Percentiles rank a stretch among this genome's conserved stretches.
phyloP scores from a whole-genome alignment of 2,888 invertebrate species.

The Tipula lateralis region DNA sequence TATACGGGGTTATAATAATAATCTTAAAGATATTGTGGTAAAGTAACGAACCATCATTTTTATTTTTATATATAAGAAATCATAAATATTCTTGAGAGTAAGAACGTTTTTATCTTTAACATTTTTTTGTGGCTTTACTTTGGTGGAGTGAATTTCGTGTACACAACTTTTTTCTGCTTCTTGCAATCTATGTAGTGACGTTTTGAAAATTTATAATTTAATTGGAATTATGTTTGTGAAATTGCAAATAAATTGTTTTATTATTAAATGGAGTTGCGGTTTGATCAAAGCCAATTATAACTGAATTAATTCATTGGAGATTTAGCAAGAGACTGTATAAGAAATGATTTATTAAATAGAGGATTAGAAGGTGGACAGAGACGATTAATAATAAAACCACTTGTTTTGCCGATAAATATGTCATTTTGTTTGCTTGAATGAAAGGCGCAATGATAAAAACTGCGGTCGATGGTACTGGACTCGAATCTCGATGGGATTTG shows the following conservation, averaged over 20 bases:
- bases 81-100: not conserved
- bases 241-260: not conserved
- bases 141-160: not conserved
- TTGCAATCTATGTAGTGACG: not conserved
- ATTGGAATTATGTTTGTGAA: not conserved
- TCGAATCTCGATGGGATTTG: too few relatives aligned
- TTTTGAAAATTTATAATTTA: constrained; percentile 1
- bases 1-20: not conserved
- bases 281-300: not conserved
- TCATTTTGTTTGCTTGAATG: too few relatives aligned
- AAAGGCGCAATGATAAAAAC: too few relatives aligned
- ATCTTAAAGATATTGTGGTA: not conserved
- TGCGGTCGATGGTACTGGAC: too few relatives aligned
- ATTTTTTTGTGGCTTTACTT: not conserved
- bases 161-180: not conserved
- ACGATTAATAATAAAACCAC: too few relatives aligned
- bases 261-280: not conserved
- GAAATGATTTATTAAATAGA: not conserved
- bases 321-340: not conserved
- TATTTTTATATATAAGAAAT: not conserved
- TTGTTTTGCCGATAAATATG: too few relatives aligned
- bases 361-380: not conserved
- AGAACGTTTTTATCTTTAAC: not conserved
- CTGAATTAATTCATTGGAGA: not conserved
- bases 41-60: not conserved